A percentile compares a stretch with the other conserved stretches of the same genome.
These are phyloP conservation scores for Corapipo altera DNA, from an alignment of 2,113 vertebrate genomes.

Conservation along the genomic window DNA sequence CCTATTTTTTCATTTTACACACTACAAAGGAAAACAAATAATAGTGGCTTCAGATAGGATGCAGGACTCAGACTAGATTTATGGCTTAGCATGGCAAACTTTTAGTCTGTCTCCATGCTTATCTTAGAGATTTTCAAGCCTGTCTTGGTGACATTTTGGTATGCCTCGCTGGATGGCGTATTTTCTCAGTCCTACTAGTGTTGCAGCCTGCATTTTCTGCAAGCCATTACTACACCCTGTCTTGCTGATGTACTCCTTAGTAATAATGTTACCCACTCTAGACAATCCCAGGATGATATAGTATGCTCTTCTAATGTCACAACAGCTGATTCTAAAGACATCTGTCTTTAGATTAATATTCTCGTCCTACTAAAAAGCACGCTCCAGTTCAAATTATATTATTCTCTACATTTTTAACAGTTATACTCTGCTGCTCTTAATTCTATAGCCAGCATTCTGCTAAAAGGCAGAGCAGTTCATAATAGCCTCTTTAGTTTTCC, in stretches of 20 bases:
- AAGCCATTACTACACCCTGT: not conserved
- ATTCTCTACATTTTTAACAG: not conserved
- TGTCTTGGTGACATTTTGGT: not conserved
- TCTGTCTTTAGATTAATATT: not conserved
- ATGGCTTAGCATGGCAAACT: not conserved
- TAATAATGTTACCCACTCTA: not conserved
- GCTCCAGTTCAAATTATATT: not conserved
- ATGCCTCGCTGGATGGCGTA: not conserved
- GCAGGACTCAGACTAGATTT: not conserved
- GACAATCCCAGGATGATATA: not conserved
- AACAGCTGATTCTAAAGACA: not conserved
- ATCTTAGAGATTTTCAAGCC: not conserved
- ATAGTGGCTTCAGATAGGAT: not conserved
- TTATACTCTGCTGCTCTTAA: not conserved
- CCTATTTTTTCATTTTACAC: not conserved
- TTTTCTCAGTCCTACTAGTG: not conserved
- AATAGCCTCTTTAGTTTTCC: not conserved
- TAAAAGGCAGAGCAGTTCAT: not conserved
- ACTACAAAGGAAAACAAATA: not conserved
- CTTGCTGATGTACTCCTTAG: not conserved
- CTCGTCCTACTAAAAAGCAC: not conserved
- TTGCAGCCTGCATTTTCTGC: not conserved
- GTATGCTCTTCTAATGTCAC: not conserved
- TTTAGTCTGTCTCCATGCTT: not conserved
- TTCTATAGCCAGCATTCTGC: not conserved